phyloP scores from a whole-genome alignment of 2,888 invertebrate genomes.

The Caprella mutica region DNA sequence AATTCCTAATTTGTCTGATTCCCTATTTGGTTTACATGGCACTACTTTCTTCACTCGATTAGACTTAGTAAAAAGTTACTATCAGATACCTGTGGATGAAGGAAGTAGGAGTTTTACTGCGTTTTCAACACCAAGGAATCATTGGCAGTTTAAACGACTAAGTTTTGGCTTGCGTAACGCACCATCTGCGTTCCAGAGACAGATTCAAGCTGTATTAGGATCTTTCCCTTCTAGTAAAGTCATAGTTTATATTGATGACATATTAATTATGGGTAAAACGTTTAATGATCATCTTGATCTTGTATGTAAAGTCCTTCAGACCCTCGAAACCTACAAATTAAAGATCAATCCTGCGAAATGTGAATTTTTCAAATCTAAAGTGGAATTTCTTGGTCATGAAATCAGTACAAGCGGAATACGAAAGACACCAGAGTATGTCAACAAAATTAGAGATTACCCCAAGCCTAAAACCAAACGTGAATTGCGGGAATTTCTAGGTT shows the following conservation, averaged over 20 bases:
- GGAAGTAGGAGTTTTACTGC: not conserved
- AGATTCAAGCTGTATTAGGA: not conserved
- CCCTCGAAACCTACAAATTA: not conserved
- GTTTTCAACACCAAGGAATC: conserved; percentile 4
- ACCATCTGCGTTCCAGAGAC: not conserved
- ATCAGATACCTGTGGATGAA: not conserved
- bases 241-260: not conserved
- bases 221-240: conserved; percentile 1
- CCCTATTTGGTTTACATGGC: not conserved
- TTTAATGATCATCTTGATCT: not conserved
- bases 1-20: conserved; percentile 2
- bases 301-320: not conserved
- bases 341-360: not conserved
- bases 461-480: not conserved
- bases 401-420: not conserved
- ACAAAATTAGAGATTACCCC: not conserved
- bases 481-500: not conserved
- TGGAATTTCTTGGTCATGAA: not conserved
- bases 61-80: not conserved
- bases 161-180: conserved; percentile 5
- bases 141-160: not conserved
- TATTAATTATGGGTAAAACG: not conserved
- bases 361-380: conserved; percentile 1
- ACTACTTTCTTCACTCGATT: no score
- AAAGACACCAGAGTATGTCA: not conserved